These are phyloP conservation scores for Oryzias celebensis DNA, from an alignment of 2,113 vertebrate species.

Conservation along the genomic window DNA sequence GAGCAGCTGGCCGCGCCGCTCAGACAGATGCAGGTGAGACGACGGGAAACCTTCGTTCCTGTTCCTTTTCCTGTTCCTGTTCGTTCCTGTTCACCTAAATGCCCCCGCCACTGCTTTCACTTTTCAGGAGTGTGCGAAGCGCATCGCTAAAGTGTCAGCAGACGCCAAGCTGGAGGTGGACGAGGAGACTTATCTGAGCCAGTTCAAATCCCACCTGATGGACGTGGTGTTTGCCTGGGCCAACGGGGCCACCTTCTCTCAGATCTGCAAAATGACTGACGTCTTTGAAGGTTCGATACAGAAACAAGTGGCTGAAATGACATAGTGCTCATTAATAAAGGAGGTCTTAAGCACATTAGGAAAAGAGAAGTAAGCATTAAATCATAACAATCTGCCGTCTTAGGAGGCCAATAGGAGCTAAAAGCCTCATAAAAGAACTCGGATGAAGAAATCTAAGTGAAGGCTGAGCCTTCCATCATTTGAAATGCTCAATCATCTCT, in stretches of 20 bases:
- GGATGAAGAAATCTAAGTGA: no score
- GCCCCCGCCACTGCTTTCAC: background rate
- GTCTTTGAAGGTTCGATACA: conserved; percentile 90
- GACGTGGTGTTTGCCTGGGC: conserved; percentile 97
- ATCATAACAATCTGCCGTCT: no score
- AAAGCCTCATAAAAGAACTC: no score
- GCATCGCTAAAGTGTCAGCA: conserved; percentile 95
- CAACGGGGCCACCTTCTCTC: conserved; percentile 91
- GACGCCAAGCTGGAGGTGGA: conserved; percentile 97
- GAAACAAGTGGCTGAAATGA: background rate
- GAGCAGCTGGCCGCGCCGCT: conserved; percentile 94
- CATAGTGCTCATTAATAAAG: no score
- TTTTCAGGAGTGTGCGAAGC: conserved; percentile 92
- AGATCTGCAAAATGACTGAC: conserved; percentile 99
- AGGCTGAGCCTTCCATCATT: no score
- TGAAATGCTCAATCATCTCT: no score
- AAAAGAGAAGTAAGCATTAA: no score
- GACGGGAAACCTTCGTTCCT: no score
- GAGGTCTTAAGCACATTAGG: no score
- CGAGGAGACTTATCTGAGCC: conserved; percentile 90
- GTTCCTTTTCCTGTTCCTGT: no score
- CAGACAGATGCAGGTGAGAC: conserved; percentile 94
- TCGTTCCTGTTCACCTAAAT: background rate
- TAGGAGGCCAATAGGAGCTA: no score
- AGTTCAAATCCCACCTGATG: conserved; percentile 96